Percentiles rank a stretch among this genome's conserved stretches.
Conservation (phyloP, 2,113 vertebrate species). For the Menidia beryllina region DNA sequence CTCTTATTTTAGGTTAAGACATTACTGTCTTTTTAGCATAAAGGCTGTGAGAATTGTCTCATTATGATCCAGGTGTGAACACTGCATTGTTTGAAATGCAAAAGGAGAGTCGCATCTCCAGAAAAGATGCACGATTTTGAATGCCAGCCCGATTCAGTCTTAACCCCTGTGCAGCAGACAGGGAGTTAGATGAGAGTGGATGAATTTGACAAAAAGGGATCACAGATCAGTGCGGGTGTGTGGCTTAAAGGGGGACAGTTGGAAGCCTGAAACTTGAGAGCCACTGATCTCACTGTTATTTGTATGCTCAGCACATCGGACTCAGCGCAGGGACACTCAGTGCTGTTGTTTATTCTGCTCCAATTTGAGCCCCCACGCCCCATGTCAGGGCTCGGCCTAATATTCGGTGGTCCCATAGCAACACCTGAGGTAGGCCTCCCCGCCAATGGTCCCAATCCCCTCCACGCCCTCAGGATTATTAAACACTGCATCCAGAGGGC, state of each 20-base stretch:
- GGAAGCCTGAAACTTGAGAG: constrained; percentile 56
- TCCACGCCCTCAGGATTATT: constrained; percentile 17
- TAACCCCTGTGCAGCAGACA: not conserved
- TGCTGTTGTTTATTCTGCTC: constrained; percentile 62
- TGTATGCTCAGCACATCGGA: constrained; percentile 70
- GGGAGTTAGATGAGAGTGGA: constrained; percentile 22
- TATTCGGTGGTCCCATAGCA: constrained; percentile 47
- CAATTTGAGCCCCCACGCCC: constrained; percentile 42
- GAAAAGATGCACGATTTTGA: constrained; percentile 1
- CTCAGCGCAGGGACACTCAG: constrained; percentile 54
- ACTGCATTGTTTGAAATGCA: not conserved
- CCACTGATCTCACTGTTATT: constrained; percentile 60
- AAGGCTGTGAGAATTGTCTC: not conserved
- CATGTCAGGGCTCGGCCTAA: constrained; percentile 32
- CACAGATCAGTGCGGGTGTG: constrained; percentile 36
- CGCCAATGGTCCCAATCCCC: constrained; percentile 15
- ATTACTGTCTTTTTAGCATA: no score
- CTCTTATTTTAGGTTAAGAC: no score
- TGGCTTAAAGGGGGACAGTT: constrained; percentile 37
- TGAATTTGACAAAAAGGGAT: constrained; percentile 26
- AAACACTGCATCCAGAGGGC: constrained; percentile 40
- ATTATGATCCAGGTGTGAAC: not conserved
- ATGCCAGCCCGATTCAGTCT: not conserved
- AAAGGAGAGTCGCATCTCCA: not conserved
- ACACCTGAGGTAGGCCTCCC: constrained; percentile 51